A percentile compares a stretch with the other conserved stretches of the same genome.
phyloP scores from a whole-genome alignment of 1,140 invertebrate genomes.

The Hyposmocoma kahamanoa region DNA sequence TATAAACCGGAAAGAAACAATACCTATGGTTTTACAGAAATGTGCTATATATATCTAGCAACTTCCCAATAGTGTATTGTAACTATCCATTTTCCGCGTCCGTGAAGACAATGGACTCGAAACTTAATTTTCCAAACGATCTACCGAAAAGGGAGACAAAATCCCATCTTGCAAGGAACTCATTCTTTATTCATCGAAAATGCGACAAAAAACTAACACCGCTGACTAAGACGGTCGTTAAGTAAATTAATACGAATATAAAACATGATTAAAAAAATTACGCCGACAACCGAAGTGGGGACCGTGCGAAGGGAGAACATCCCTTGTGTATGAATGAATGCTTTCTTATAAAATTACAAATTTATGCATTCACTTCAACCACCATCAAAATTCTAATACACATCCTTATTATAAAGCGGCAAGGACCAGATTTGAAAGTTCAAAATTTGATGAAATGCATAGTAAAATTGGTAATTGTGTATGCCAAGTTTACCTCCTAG shows the following conservation, averaged over 20 bases:
- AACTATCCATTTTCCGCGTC: no score
- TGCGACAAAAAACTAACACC: conserved; percentile 39
- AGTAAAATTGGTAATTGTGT: conserved; percentile 37
- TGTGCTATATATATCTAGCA: no score
- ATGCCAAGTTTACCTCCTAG: conserved; percentile 62
- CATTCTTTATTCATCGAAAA: conserved; percentile 70
- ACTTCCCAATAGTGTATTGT: no score
- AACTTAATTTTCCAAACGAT: conserved; percentile 28
- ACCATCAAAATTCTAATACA: conserved; percentile 12
- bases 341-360: conserved; percentile 38
- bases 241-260: conserved; percentile 71
- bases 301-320: conserved; percentile 44
- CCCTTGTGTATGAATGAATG: conserved; percentile 54
- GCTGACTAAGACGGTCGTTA: conserved; percentile 56
- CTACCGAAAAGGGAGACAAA: conserved; percentile 27
- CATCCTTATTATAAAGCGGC: neutral
- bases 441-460: no score
- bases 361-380: conserved; percentile 7
- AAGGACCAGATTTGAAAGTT: neutral
- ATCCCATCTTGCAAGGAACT: no score
- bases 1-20: no score
- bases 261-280: conserved; percentile 73
- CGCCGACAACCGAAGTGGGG: conserved; percentile 46
- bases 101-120: no score
- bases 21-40: no score